Evolutionary conservation across 2,113 vertebrate species (phyloP), one percentile per base, ranked within the genome.

Genomic region (Bubo blakistoni): DNA sequence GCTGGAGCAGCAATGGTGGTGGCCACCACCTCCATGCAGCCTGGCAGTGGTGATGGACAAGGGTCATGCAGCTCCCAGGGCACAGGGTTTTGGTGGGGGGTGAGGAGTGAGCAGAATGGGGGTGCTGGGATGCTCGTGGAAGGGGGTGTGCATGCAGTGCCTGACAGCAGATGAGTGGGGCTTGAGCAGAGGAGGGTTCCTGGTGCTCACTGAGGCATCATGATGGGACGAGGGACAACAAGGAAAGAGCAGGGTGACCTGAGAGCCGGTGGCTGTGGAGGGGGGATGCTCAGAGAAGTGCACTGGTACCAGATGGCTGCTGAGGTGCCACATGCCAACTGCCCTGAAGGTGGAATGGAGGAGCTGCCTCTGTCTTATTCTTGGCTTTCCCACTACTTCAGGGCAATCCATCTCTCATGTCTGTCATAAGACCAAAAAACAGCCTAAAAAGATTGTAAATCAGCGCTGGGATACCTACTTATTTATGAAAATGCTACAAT

Each of bases 131-230:
- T 0, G n/a, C 51, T 49, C 3, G 2, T 30, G 19, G 10, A 4
- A 40, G 24, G 0, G 11, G 18, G 17, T 0, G 2, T 2, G 52
- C 3, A 0, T 21, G 55, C 0, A 44, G 10, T 49, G 38, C 63
- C 29, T 8, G 79, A 20, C 10, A 27, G 44, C 17, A 16, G 36
- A 7, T 18, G 63, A 13, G 27, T 5, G 6, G 4, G 16, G 3
- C 47, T 19, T 3, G 15, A 21, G 47, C 34, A 5, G 2, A 52
- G 21, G 1, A 2, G 14, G 32, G 11, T 10, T 67, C 46, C 34
- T 16, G 2, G 25, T 0, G n/a, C 51, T 54, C 11, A 3, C 19
- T 6, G 44, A 0, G 3, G 18, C 5, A 5, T 77, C 1, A 2
- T 4, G 58, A 4, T 18, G 57, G 74, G 66, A 7, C 7, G 2